Conservation (phyloP, 2,113 vertebrate species). For the Eira barbara region DNA sequence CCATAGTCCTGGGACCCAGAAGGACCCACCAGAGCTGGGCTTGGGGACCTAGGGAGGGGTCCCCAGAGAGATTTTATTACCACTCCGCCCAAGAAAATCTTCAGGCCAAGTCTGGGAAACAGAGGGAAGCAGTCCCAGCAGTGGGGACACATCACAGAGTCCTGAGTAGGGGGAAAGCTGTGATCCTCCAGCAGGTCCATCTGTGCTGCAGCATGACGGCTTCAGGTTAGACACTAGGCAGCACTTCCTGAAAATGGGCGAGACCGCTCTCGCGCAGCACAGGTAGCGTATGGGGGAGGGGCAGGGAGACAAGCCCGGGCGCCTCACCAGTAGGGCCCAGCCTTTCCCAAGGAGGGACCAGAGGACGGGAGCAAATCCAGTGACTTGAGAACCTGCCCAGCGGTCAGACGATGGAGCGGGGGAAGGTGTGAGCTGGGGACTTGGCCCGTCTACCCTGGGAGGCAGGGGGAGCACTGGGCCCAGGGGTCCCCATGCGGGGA, state of each 20-base stretch:
- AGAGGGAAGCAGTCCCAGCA: not conserved
- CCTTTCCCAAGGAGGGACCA: not conserved
- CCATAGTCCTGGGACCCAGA: not conserved
- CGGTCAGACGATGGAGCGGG: fast-evolving
- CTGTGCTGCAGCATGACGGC: fast-evolving
- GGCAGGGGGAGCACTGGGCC: not conserved
- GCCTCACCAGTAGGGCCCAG: not conserved
- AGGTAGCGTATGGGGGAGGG: fast-evolving
- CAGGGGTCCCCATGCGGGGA: not conserved
- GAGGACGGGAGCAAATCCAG: not conserved
- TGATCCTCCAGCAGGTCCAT: not conserved
- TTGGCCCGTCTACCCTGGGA: not conserved
- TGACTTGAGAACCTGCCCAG: not conserved
- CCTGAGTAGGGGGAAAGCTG: fast-evolving
- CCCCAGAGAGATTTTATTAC: slow-evolving; percentile 33
- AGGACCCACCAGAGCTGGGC: not conserved
- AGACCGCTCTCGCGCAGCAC: not conserved
- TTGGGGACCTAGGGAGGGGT: not conserved
- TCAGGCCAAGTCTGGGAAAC: not conserved
- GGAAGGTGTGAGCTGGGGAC: not conserved
- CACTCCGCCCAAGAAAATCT: not conserved
- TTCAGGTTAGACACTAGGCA: not conserved
- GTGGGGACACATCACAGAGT: not conserved
- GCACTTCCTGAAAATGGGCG: not conserved
- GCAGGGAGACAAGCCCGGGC: not conserved